phyloP scores from a whole-genome alignment of 2,113 vertebrate species.

The Chamaetylas fuelleborni region DNA sequence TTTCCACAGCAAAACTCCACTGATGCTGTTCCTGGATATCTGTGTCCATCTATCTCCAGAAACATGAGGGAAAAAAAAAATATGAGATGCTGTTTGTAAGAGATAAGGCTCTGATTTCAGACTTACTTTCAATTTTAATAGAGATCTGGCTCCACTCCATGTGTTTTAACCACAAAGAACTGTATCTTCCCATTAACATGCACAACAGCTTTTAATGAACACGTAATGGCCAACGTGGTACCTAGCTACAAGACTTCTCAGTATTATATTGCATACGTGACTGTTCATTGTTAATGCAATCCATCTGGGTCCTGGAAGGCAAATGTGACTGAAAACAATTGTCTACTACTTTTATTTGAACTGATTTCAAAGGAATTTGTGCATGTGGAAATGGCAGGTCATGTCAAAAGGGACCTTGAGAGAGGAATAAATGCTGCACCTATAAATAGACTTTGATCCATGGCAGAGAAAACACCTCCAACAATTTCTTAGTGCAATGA shows the following conservation, averaged over 20 bases:
- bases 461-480: not conserved
- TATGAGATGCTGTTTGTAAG: not conserved
- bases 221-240: not conserved
- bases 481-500: conserved; percentile 21
- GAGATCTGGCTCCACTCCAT: not conserved
- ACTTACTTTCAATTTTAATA: not conserved
- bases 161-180: not conserved
- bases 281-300: not conserved
- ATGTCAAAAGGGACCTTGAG: not conserved
- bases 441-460: conserved; percentile 38
- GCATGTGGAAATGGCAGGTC: not conserved
- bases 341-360: not conserved
- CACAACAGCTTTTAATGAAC: not conserved
- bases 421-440: not conserved
- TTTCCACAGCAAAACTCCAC: not conserved
- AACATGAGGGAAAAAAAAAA: not conserved
- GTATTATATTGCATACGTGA: not conserved
- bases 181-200: not conserved
- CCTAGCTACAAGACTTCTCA: not conserved
- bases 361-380: not conserved
- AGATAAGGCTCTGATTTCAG: not conserved
- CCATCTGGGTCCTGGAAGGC: not conserved
- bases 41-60: not conserved
- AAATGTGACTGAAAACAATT: not conserved
- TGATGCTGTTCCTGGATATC: not conserved